Evolutionary conservation across 1,140 invertebrate genomes (phyloP).

Genomic region (Ericerus pela): DNA sequence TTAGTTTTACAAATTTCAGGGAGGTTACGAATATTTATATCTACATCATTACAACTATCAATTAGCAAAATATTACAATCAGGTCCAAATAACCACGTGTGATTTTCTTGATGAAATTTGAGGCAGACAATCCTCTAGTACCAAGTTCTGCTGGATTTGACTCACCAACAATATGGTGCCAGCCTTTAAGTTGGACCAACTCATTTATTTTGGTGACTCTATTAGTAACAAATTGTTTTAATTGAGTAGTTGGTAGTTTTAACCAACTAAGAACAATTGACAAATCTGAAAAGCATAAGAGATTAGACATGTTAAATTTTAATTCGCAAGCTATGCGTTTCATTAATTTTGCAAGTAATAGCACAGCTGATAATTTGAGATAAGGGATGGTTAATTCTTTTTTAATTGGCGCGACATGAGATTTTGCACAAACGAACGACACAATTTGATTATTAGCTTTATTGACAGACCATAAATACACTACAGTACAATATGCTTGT

Average conservation of each 20-base stretch:
- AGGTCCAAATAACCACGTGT: too few relatives aligned
- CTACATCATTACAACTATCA: too few relatives aligned
- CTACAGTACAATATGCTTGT: slow-evolving; percentile 9
- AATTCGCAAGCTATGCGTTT: not conserved
- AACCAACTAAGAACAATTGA: slow-evolving; percentile 22
- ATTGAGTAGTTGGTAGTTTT: slow-evolving; percentile 10
- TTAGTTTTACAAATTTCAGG: too few relatives aligned
- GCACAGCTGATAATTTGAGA: slow-evolving; percentile 30
- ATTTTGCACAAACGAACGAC: slow-evolving; percentile 26
- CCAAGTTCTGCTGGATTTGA: slow-evolving; percentile 20
- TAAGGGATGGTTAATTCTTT: slow-evolving; percentile 27
- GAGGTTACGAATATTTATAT: too few relatives aligned
- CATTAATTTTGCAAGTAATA: slow-evolving; percentile 23
- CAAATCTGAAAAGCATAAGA: slow-evolving; percentile 21
- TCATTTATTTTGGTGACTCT: slow-evolving; percentile 10
- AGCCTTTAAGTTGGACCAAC: not conserved
- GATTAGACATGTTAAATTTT: not conserved
- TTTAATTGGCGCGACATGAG: slow-evolving; percentile 28
- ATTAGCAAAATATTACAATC: too few relatives aligned
- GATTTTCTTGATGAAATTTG: slow-evolving; percentile 13
- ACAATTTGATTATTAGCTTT: slow-evolving; percentile 8
- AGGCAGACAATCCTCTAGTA: slow-evolving; percentile 14
- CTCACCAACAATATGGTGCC: slow-evolving; percentile 16
- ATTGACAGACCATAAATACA: slow-evolving; percentile 10
- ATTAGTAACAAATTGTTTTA: slow-evolving; percentile 23